These are phyloP conservation scores for Psittacula derbiana DNA, from an alignment of 2,797 vertebrate species.

Conservation along the genomic window DNA sequence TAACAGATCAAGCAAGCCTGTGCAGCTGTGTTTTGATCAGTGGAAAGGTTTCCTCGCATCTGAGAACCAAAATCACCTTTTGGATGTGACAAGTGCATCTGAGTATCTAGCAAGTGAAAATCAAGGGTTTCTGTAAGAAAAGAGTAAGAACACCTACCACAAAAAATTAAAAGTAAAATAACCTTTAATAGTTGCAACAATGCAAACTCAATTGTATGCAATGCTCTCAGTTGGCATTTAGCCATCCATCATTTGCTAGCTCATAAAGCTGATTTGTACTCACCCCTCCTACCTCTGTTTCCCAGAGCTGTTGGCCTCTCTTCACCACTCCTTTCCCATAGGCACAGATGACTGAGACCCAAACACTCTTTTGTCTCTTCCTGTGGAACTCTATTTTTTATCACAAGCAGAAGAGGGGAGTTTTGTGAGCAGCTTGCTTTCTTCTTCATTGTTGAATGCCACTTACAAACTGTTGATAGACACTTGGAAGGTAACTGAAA, in stretches of 20 bases:
- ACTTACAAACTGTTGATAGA: not conserved
- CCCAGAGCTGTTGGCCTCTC: not conserved
- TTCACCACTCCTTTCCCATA: slow-evolving; percentile 2
- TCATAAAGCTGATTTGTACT: not conserved
- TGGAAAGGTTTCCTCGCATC: slow-evolving; percentile 76
- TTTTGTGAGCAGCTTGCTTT: not conserved
- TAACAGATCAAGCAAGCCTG: slow-evolving; percentile 68
- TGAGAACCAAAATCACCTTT: slow-evolving; percentile 75
- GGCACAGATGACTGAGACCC: not conserved
- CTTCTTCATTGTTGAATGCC: not conserved
- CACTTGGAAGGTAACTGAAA: slow-evolving; percentile 30
- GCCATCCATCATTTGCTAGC: slow-evolving; percentile 41
- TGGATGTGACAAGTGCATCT: slow-evolving; percentile 73
- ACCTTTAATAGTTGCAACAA: slow-evolving; percentile 57
- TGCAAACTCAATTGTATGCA: not conserved
- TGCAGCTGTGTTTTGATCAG: slow-evolving; percentile 85
- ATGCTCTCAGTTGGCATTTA: not conserved
- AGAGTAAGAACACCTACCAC: slow-evolving; percentile 51
- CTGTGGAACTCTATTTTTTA: not conserved
- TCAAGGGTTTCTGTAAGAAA: slow-evolving; percentile 71
- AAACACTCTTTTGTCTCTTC: slow-evolving; percentile 1
- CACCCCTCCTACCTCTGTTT: not conserved
- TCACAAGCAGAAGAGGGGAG: not conserved
- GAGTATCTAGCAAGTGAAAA: slow-evolving; percentile 70
- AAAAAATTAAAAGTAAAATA: slow-evolving; percentile 71